phyloP scores from a whole-genome alignment of 1,140 invertebrate genomes.

The Drosophila bocqueti region DNA sequence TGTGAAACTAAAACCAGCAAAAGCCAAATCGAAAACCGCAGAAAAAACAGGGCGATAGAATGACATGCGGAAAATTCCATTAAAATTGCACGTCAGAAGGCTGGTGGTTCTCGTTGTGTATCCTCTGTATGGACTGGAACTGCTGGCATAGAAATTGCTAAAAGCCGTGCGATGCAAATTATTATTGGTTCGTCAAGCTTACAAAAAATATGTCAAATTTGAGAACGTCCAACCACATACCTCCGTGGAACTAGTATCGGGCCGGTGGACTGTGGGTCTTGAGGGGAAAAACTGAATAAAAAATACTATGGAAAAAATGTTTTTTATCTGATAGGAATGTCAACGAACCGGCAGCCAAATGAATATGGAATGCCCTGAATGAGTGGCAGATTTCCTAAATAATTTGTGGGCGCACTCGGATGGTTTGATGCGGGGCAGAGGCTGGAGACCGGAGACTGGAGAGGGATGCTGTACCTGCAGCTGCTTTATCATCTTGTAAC shows the following conservation, averaged over 20 bases:
- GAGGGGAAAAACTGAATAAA: constrained; percentile 25
- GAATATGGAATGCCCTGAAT: constrained; percentile 75
- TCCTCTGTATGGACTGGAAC: not conserved
- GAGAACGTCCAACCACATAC: constrained; percentile 40
- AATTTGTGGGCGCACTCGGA: constrained; percentile 68
- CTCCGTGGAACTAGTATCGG: not conserved
- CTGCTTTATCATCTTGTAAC: constrained; percentile 80
- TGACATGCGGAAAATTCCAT: constrained; percentile 57
- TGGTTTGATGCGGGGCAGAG: constrained; percentile 23
- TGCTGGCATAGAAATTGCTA: constrained; percentile 67
- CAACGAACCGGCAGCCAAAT: constrained; percentile 75
- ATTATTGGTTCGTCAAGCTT: constrained; percentile 77
- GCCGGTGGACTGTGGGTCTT: not conserved
- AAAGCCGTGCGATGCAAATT: constrained; percentile 74
- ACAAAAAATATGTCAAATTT: constrained; percentile 65
- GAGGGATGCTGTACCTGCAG: constrained; percentile 11
- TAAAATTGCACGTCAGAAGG: constrained; percentile 54
- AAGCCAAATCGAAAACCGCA: constrained; percentile 36
- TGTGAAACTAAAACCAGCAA: constrained; percentile 26
- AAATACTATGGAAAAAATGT: constrained; percentile 55
- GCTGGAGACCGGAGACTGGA: not conserved
- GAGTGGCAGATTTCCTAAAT: constrained; percentile 70
- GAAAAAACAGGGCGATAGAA: constrained; percentile 12
- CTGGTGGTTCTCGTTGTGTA: constrained; percentile 1
- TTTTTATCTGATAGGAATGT: constrained; percentile 59